Base-by-base conservation (phyloP, 2,113 vertebrate genomes). In the Puma concolor region DNA sequence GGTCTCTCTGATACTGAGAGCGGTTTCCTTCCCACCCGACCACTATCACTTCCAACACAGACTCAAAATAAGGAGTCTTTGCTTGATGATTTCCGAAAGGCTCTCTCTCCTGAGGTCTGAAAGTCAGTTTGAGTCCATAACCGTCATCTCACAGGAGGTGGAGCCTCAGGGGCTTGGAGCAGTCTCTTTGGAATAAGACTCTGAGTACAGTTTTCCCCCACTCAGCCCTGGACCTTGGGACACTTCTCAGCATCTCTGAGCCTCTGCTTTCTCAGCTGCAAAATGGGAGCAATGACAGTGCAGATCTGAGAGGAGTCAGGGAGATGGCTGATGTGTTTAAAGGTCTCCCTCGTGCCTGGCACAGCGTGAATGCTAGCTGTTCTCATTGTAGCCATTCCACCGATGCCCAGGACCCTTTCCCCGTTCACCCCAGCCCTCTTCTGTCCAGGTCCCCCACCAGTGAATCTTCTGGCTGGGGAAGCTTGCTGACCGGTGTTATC, bases 331-430 rank as follows among this genome's bases (percentile, higher is more conserved):
- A 10, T 1, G 44, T 9, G 4, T 1, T 12, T 0, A 19, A 69
- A 60, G 33, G 77, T 29, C 41, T 41, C 76, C 8, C 4, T 3
- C 1, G 77, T 0, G 1, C 33, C 44, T 7, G 29, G 89, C 66
- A 77, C 57, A 9, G 7, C 13, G 14, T 0, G 0, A 23, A 29
- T 0, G 7, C 2, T 36, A 12, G 63, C 60, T 74, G 36, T 16
- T 1, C 6, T 5, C 11, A 25, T 1, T 2, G 4, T 0, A 0
- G n/a, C 29, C 25, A 1, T 33, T 41, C 72, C 0, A 3, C 14
- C 12, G 66, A 25, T 0, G 2, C 31, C 64, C 13, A 27, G 52
- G 79, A n/a, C 23, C 16, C 9, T 21, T 14, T 27, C 31, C 50
- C n/a, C 3, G 1, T 0, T 41, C 21, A 57, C 38, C 23, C 14